Evolutionary conservation across 2,797 vertebrate genomes (phyloP).

Genomic region (Diceros bicornis): DNA sequence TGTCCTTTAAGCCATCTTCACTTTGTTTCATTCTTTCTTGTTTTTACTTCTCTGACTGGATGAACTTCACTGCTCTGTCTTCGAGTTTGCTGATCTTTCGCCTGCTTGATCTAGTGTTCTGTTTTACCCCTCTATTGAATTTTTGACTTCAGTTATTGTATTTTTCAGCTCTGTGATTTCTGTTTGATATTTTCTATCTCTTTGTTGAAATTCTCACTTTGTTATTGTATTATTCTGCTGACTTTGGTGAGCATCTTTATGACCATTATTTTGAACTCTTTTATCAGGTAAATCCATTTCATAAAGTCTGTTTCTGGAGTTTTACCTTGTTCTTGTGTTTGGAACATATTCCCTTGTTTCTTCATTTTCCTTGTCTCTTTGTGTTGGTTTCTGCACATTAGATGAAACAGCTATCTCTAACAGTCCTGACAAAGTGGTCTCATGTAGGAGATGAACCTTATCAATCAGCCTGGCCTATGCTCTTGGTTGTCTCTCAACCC

Average conservation of each 20-base stretch:
- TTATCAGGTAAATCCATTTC: background rate
- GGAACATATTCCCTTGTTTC: background rate
- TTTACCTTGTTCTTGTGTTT: background rate
- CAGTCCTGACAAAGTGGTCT: background rate
- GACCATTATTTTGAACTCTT: background rate
- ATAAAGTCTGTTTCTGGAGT: background rate
- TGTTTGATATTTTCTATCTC: background rate
- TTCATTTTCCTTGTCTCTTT: conserved; percentile 20
- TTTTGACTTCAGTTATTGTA: background rate
- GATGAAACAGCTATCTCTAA: background rate
- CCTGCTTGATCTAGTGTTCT: background rate
- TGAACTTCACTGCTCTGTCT: background rate
- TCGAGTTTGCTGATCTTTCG: background rate
- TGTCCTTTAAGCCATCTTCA: background rate
- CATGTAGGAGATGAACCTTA: background rate
- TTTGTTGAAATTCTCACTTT: conserved; percentile 9
- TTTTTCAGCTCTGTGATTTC: background rate
- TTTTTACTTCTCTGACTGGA: background rate
- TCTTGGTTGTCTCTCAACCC: background rate
- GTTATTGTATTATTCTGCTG: background rate
- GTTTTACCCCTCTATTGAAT: background rate
- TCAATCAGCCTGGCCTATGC: background rate
- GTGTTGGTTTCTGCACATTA: background rate
- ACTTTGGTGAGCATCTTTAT: background rate
- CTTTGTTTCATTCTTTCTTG: background rate